Conservation (phyloP, 2,797 vertebrate species). For the Parotocinclus haroldoi region DNA sequence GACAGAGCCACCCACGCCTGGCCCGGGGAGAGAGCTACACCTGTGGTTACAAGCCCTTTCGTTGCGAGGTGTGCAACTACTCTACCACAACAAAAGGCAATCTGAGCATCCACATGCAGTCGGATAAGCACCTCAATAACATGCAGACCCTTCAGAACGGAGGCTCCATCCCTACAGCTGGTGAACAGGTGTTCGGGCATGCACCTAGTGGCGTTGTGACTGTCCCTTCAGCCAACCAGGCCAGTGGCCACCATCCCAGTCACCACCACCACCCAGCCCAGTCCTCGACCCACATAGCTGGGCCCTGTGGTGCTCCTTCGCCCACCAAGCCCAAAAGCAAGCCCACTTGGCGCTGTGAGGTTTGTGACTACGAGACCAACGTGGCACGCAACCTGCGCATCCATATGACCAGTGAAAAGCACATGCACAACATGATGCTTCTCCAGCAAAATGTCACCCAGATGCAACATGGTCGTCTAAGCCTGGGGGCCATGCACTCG, state of each 20-base stretch:
- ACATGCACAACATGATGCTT: conserved; percentile 99
- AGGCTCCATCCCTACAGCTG: conserved; percentile 72
- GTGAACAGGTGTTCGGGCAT: conserved; percentile 94
- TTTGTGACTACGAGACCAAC: conserved; percentile 99
- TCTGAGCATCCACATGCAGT: conserved; percentile 99
- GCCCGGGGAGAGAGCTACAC: conserved; percentile 98
- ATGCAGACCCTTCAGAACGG: conserved; percentile 99
- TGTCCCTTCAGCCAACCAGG: conserved; percentile 75
- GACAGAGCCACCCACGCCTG: conserved; percentile 94
- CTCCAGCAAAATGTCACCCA: conserved; percentile 97
- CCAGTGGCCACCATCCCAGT: conserved; percentile 72
- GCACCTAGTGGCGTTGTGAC: conserved; percentile 80
- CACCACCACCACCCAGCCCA: conserved; percentile 76
- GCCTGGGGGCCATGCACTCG: conserved; percentile 87
- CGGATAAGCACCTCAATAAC: conserved; percentile 99
- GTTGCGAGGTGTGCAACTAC: conserved; percentile 98
- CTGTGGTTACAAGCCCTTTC: conserved; percentile 98
- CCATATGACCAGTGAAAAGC: conserved; percentile 99
- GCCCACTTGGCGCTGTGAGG: conserved; percentile 97
- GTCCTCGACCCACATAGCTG: conserved; percentile 80
- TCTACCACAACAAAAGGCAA: conserved; percentile 99
- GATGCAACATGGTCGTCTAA: conserved; percentile 88
- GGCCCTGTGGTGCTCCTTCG: conserved; percentile 88
- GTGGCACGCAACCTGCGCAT: conserved; percentile 97
- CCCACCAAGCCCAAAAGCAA: conserved; percentile 98